Conservation (phyloP, 37 sponge, comb jelly and placozoan species). For the Spongia lamella region DNA sequence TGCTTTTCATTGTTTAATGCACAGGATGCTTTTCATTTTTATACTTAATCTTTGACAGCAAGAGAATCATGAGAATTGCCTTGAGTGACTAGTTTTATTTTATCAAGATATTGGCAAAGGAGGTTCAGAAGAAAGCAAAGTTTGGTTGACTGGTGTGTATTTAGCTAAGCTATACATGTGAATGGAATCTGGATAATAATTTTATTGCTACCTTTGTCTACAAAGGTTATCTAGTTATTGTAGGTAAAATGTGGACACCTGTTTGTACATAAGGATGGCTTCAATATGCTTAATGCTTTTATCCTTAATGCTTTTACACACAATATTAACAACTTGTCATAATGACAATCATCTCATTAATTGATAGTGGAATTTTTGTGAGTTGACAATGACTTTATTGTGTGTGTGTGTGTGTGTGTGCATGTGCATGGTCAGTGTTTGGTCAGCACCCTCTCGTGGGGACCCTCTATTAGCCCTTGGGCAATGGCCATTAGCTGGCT, state of each 20-base stretch:
- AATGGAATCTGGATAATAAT: background rate
- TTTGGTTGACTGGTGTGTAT: constrained; percentile 68
- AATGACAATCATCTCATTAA: no score
- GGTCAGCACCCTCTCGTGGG: background rate
- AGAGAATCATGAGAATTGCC: no score
- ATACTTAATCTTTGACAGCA: no score
- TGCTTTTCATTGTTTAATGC: no score
- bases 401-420: constrained; percentile 26
- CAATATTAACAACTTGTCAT: no score
- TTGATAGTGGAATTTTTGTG: no score
- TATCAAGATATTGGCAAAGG: constrained; percentile 58
- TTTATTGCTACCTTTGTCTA: background rate
- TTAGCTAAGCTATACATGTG: background rate
- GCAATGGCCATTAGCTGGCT: no score
- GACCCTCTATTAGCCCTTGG: no score
- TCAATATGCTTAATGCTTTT: background rate
- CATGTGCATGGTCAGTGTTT: background rate
- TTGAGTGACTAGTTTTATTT: no score
- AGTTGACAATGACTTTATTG: constrained; percentile 25
- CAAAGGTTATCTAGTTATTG: no score
- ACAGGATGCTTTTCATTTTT: no score
- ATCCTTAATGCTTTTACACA: background rate
- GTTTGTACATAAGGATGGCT: background rate
- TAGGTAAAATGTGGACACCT: background rate
- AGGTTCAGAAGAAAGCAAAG: constrained; percentile 16